Conservation (phyloP, 2,888 invertebrate species). For the Agonopterix heracliana region DNA sequence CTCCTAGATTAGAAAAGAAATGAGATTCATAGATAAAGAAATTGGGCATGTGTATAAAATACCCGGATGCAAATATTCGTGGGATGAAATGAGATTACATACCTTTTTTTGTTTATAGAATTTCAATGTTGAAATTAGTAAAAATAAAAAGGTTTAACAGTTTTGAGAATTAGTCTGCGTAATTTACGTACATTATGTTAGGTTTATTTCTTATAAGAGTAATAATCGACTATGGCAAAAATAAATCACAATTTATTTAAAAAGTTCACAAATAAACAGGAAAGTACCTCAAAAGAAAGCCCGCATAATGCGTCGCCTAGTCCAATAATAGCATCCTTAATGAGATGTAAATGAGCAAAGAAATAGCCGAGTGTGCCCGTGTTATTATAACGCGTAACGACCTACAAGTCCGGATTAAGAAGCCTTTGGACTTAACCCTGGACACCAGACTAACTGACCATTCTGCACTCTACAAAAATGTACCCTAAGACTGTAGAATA, state of each 20-base stretch:
- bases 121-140: no score
- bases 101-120: no score
- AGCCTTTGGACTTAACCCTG: constrained; percentile 74
- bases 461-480: constrained; percentile 12
- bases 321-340: constrained; percentile 71
- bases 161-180: no score
- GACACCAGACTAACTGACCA: constrained; percentile 51
- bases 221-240: no score
- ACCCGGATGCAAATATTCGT: no score
- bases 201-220: no score
- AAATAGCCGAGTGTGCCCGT: constrained; percentile 65
- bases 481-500: constrained; percentile 28
- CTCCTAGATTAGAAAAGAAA: not conserved
- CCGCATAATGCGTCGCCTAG: constrained; percentile 41
- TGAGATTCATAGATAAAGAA: not conserved
- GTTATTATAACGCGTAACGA: constrained; percentile 77
- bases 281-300: constrained; percentile 18
- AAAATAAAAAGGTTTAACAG: no score
- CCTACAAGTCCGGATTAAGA: constrained; percentile 77
- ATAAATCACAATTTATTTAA: not conserved
- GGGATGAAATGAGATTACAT: no score
- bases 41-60: not conserved
- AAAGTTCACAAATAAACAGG: not conserved
- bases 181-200: no score
- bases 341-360: constrained; percentile 77